Base-by-base conservation (phyloP, 2,113 vertebrate species). In the Hymenochirus boettgeri region DNA sequence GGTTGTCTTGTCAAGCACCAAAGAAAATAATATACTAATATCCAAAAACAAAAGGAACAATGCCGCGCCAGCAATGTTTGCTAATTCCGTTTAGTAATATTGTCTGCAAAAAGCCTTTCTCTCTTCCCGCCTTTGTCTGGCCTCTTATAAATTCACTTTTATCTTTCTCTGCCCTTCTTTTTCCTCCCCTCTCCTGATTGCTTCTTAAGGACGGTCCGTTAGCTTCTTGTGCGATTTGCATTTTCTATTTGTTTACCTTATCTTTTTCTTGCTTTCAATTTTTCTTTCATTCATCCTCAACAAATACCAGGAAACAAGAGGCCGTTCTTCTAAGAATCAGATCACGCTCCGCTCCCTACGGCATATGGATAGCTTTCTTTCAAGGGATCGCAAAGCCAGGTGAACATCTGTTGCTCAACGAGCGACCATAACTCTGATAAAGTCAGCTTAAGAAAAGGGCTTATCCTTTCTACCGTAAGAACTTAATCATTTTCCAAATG, bases 371-470 rank as follows among this genome's bases (percentile, higher is more conserved):
- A 61, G 72, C 67, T 81, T 84, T 60, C 79, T 84, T 81, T 81
- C 70, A 73, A 78, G 70, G 78, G 72, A 67, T 69, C 70, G 61
- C 69, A 71, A 57, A 71, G 81, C 85, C 86, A 87, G 87, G 84
- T 83, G 82, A 78, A 83, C 88, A 82, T 83, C 87, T 83, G 50
- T 79, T 74, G 73, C 80, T 71, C 71, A 71, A 80, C 80, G 74
- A 80, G 75, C 51, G 54, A 77, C 82, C 73, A 61, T 82, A 82
- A 80, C 81, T 85, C 81, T 79, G 75, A 65, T 46, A 73, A 75
- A 72, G 65, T 59, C 76, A 79, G 79, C 73, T 86, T 78, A 77
- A 76, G 78, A 72, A 70, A 79, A 79, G 71, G 79, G 81, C 78
- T 83, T 80, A 80, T 75, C 75, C 74, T 72, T 79, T 80, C 73